Evolutionary conservation across 2,797 vertebrate species (phyloP), one percentile per base, ranked within the genome.

Genomic region (Spatula clypeata): DNA sequence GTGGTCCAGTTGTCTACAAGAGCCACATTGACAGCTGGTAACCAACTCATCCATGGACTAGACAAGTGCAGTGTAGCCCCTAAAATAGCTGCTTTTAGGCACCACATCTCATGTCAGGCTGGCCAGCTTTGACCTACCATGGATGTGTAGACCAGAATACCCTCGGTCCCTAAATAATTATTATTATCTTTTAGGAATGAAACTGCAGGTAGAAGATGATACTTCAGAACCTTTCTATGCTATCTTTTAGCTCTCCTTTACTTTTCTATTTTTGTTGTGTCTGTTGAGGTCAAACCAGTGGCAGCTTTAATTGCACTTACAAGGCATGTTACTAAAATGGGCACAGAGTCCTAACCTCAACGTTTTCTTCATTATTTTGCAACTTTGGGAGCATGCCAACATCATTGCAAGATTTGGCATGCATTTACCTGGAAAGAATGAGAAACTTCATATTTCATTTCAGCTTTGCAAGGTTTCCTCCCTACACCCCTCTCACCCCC

Each of bases 361-460:
- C 70, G 23, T 95, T 98, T 97, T 97, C 97, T 97, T 96, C 94
- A 94, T 98, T 97, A 97, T 98, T 98, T 98, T 98, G 96, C 95
- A 98, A 97, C 73, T 77, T 58, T 95, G 95, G 96, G 88, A 96
- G 79, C 38, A 84, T 31, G 97, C 97, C 98, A 98, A 76, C 51
- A 75, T 79, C 27, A 2, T 94, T 98, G 97, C 12, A 2, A 97
- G 96, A 97, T 97, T 97, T 98, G 98, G 98, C 97, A 94, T 95
- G 42, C 34, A 9, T 94, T 96, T 94, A 98, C 97, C 98, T 98
- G 97, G 97, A 97, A 97, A 98, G 97, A 97, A 95, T 92, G 94
- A 97, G 90, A 93, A 86, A 64, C 70, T 96, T 71, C 93, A 94
- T 97, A 96, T 98, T 98, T 98, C 95, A 94, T 97, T 95, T 97